These are phyloP conservation scores for Trichonephila clavata DNA, from an alignment of 1,140 invertebrate species.

Conservation along the genomic window DNA sequence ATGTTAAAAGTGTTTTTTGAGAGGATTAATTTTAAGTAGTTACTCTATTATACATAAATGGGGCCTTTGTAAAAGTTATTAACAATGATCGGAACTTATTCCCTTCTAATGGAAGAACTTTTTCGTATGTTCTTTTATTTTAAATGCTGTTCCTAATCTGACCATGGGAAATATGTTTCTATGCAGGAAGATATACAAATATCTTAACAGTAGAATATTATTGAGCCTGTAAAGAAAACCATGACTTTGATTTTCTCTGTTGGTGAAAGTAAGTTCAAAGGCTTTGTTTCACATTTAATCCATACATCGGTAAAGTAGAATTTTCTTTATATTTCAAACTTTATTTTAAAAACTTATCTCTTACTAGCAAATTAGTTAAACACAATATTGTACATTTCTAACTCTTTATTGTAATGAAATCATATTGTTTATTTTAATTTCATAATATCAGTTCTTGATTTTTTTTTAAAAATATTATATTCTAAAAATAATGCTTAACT, in stretches of 20 bases:
- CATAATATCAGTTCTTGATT: no score
- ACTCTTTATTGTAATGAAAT: background rate
- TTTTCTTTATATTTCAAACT: slow-evolving; percentile 44
- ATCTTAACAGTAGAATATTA: slow-evolving; percentile 76
- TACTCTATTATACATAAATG: background rate
- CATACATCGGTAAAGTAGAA: slow-evolving; percentile 60
- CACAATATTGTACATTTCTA: background rate
- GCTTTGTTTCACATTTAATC: slow-evolving; percentile 67
- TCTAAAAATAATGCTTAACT: no score
- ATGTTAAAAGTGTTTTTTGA: background rate
- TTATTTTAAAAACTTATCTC: background rate
- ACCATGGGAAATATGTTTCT: slow-evolving; percentile 76
- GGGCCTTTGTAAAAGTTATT: background rate
- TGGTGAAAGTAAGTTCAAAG: slow-evolving; percentile 72
- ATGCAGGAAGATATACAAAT: slow-evolving; percentile 76
- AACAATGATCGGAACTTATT: slow-evolving; percentile 43
- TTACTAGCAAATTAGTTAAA: background rate
- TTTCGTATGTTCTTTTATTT: slow-evolving; percentile 68
- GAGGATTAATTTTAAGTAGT: background rate
- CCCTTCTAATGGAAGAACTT: slow-evolving; percentile 68
- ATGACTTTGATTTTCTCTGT: slow-evolving; percentile 72
- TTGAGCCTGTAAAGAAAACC: slow-evolving; percentile 72
- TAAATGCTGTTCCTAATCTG: slow-evolving; percentile 72
- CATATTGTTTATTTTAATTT: background rate
- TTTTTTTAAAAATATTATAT: no score